Evolutionary conservation across 2,888 invertebrate species (phyloP), one percentile per base, ranked within the genome.

Genomic region (Charanyca ferruginea): DNA sequence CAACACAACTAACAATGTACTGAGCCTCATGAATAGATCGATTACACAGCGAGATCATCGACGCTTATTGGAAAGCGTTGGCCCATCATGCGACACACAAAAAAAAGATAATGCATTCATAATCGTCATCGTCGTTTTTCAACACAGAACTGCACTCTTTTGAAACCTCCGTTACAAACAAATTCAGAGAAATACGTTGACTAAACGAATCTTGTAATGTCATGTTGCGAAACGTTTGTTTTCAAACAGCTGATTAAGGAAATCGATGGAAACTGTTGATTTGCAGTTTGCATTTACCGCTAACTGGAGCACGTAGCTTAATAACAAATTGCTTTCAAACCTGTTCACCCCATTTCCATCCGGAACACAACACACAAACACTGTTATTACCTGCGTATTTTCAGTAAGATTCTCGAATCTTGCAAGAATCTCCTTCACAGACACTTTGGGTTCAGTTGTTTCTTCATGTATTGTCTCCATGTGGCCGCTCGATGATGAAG

Each of bases 381-480:
- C 83, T 80, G 58, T 69, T 62, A 75, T 87, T 87, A 88, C 88
- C 88, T 88, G 88, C 65, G 77, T 83, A 74, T 95, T 96, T 83
- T 95, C 94, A 70, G 91, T 96, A 80, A 97, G 95, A 87, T 97
- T 97, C 92, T 98, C 98, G 92, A 98, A 98, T 77, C 98, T 96
- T 61, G 98, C 98, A 83, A 98, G 95, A 81, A 98, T 98, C 88
- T 98, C 98, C 88, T 97, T 97, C 76, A 98, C 98, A 75, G 98
- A 98, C 85, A 98, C 96, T 94, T 98, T 98, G n/a, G 97, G 97
- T 88, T 98, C 98, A 51, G 94, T 95, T 41, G 96, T 96, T 85
- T 98, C 98, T 90, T 98, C 98, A 66, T 97, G 96, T 75, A 98
- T 98, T 55, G 98, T 98, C 91, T 98, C 98, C 98, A 98, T 98